Evolutionary conservation across 1,140 invertebrate genomes (phyloP).

Genomic region (Eriocheir sinensis): DNA sequence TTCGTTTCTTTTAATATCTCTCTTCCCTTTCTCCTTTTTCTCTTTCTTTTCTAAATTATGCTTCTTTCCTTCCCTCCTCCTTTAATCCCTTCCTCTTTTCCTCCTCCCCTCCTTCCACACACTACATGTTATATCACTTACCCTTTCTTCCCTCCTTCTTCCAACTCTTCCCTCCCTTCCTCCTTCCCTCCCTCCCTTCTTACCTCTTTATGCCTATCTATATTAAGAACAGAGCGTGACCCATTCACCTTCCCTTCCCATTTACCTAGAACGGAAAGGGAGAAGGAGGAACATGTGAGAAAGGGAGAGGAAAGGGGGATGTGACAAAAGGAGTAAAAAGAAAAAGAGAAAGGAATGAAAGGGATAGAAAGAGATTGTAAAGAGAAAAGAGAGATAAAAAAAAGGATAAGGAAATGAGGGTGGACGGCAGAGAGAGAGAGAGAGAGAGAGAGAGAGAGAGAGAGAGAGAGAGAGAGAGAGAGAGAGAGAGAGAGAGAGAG

Average conservation of each 20-base stretch:
- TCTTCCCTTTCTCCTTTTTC: background rate
- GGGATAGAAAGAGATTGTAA: background rate
- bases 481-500: background rate
- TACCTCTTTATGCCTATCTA: background rate
- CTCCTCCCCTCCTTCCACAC: background rate
- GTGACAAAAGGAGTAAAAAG: background rate
- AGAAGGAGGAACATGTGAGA: background rate
- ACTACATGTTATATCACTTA: background rate
- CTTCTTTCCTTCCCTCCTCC: background rate
- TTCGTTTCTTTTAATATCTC: background rate
- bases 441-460: background rate
- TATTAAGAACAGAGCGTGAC: constrained; percentile 14
- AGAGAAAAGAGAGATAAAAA: background rate
- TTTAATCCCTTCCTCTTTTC: background rate
- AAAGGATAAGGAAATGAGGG: background rate
- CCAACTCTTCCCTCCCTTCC: background rate
- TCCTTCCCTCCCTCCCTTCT: background rate
- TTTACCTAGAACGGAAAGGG: background rate
- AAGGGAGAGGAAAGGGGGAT: background rate
- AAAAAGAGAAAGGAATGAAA: no score
- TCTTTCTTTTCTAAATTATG: background rate
- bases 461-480: constrained; percentile 11
- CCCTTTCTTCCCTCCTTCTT: background rate
- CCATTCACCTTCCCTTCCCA: background rate
- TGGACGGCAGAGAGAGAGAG: background rate